Evolutionary conservation across 2,113 vertebrate species (phyloP).

Genomic region (Coreoperca whiteheadi): DNA sequence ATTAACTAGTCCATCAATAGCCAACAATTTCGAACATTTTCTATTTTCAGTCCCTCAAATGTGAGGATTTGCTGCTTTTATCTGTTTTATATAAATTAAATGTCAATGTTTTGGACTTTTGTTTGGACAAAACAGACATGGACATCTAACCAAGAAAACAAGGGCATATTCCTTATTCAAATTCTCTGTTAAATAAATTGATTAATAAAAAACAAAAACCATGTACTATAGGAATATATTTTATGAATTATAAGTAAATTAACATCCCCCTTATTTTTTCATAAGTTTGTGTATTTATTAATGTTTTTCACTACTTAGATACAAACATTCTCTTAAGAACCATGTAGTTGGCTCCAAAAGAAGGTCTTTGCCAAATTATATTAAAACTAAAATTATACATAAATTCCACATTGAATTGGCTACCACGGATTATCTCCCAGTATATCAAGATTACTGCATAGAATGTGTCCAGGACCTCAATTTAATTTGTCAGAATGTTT

Average conservation of each 20-base stretch:
- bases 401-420: slow-evolving; percentile 11
- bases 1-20: slow-evolving; percentile 3
- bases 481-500: slow-evolving; percentile 49
- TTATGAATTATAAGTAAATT: background rate
- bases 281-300: background rate
- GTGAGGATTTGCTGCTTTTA: background rate
- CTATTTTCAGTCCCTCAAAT: background rate
- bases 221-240: background rate
- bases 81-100: background rate
- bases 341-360: background rate
- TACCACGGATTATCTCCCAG: slow-evolving; percentile 12
- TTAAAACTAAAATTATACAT: slow-evolving; percentile 31
- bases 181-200: no score
- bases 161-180: background rate
- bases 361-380: slow-evolving; percentile 12
- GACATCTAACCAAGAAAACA: no score
- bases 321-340: background rate
- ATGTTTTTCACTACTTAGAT: background rate
- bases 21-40: background rate
- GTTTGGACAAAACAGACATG: background rate
- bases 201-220: background rate
- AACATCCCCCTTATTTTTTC: background rate
- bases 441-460: slow-evolving; percentile 20
- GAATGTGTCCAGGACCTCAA: slow-evolving; percentile 6
- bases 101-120: background rate